phyloP scores from a whole-genome alignment of 2,797 vertebrate genomes.

The Trachurus trachurus region DNA sequence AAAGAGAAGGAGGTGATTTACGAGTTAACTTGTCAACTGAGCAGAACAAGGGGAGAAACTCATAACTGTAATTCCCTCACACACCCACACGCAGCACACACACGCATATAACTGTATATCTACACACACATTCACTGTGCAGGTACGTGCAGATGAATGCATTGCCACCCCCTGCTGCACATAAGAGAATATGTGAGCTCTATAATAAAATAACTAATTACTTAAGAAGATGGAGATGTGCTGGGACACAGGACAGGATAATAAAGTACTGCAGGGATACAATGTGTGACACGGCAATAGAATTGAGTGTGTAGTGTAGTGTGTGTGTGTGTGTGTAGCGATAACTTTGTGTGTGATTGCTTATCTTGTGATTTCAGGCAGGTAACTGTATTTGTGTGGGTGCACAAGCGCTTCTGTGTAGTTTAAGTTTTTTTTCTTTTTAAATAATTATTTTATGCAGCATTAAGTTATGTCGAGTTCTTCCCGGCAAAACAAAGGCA shows the following conservation, averaged over 20 bases:
- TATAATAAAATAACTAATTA: slow-evolving; percentile 75
- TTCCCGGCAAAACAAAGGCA: background rate
- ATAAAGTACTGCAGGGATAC: slow-evolving; percentile 60
- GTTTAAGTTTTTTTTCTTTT: background rate
- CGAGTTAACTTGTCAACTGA: slow-evolving; percentile 57
- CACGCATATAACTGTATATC: background rate
- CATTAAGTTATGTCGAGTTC: background rate
- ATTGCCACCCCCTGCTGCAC: slow-evolving; percentile 34
- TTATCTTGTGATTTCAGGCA: slow-evolving; percentile 26
- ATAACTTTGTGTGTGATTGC: background rate
- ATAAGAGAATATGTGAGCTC: slow-evolving; percentile 54
- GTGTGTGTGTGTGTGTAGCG: background rate
- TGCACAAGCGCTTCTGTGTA: background rate
- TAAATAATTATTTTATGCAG: background rate
- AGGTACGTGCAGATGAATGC: slow-evolving; percentile 13
- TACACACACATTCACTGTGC: slow-evolving; percentile 11
- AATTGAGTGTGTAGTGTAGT: background rate
- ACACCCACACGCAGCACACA: slow-evolving; percentile 40
- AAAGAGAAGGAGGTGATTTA: slow-evolving; percentile 61
- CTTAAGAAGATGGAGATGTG: slow-evolving; percentile 75
- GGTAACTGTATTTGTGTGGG: slow-evolving; percentile 9
- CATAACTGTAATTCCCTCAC: slow-evolving; percentile 61
- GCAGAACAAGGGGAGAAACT: slow-evolving; percentile 64
- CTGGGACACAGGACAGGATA: slow-evolving; percentile 50
- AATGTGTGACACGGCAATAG: slow-evolving; percentile 15